A percentile compares a stretch with the other conserved stretches of the same genome.
Conservation (phyloP, 2,888 invertebrate genomes). For the Strigamia crassipes region DNA sequence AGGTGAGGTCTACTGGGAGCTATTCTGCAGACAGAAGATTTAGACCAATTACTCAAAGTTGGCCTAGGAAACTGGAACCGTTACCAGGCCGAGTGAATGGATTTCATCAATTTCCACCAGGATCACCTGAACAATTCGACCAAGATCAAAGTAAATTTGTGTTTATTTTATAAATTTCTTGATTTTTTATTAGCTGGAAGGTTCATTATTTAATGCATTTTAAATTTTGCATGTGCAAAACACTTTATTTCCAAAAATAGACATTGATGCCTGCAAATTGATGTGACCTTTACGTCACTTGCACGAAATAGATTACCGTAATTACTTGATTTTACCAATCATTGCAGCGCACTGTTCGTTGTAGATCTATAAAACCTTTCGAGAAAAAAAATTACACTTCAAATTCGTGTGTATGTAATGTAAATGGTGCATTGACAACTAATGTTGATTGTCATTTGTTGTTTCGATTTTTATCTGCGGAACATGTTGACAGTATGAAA, state of each 20-base stretch:
- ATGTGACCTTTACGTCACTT: neutral
- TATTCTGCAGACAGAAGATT: neutral
- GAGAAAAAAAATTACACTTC: too few species aligned
- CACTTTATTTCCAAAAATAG: neutral
- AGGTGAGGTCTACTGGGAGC: neutral
- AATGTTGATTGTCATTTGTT: too few species aligned
- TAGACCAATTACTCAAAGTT: neutral
- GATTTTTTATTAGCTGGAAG: neutral
- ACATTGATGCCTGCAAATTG: neutral
- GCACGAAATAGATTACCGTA: conserved; percentile 8
- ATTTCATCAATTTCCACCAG: neutral
- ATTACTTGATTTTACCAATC: neutral
- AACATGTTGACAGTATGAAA: too few species aligned
- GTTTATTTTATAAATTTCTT: neutral
- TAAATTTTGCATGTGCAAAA: neutral
- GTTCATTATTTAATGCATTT: neutral
- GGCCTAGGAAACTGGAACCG: conserved; percentile 44
- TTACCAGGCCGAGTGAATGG: conserved; percentile 11
- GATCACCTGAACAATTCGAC: neutral
- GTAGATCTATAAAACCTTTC: too few species aligned
- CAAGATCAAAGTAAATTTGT: neutral
- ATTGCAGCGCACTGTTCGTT: neutral
- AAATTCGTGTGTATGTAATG: too few species aligned
- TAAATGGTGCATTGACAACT: too few species aligned
- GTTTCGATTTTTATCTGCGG: too few species aligned